Base-by-base conservation (phyloP, 2,113 vertebrate species). In the rat (Rattus norvegicus) region DNA sequence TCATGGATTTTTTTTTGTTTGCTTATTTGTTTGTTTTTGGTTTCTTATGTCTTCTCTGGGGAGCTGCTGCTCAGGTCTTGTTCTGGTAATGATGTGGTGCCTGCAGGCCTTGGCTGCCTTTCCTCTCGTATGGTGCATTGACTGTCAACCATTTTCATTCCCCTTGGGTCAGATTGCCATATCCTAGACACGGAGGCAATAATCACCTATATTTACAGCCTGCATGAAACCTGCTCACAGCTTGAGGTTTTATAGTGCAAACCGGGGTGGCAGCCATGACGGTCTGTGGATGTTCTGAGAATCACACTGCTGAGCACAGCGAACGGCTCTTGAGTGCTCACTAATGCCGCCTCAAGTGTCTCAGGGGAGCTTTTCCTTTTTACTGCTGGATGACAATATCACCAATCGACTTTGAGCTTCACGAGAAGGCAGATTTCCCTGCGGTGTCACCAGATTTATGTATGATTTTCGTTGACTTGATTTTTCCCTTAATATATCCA, bases 181-280 rank as follows among this genome's bases (percentile, higher is more conserved):
- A 94, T 97, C 95, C 13, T 95, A 93, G 95, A 97, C 67, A 79
- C 81, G 8, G 0, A 49, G 97, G 95, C 96, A 96, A 98, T 97
- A 77, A 96, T 77, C 85, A 69, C 36, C 26, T 85, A 0, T 98
- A 96, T 98, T 98, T 98, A 98, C 97, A 97, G 96, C 5, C 0
- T 49, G 80, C 69, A 84, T 93, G 88, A 93, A 97, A 86, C 94
- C 92, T 3, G 2, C 56, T 87, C 95, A 92, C 77, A 97, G 88
- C 92, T 92, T 80, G 87, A 91, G 95, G 94, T 95, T 98, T 98
- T 97, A 52, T 49, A 17, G 7, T 94, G 95, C 52, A 0, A 72
- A 92, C 77, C 94, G 92, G 86, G 91, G 88, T 77, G 85, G 92
- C 92, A 63, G 87, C 76, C 81, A 7, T 56, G 69, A 90, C 93